phyloP scores from a whole-genome alignment of 2,113 vertebrate species.

The Trichomycterus rosablanca region DNA sequence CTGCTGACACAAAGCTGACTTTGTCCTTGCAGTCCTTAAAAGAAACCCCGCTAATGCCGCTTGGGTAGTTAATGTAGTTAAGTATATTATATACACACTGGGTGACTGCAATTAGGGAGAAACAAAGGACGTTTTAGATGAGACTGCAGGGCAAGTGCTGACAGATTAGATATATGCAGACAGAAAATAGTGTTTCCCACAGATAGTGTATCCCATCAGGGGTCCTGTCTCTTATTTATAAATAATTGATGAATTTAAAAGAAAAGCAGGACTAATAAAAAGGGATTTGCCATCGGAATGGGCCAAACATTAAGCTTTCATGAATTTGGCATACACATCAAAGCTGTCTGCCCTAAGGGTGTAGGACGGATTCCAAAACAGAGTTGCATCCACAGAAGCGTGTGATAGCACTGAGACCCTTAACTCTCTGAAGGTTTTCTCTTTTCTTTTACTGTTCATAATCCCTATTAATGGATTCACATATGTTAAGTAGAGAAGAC shows the following conservation, averaged over 20 bases:
- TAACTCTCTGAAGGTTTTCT: not conserved
- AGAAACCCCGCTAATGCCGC: not conserved
- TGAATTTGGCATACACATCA: slow-evolving; percentile 24
- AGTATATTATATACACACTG: slow-evolving; percentile 9
- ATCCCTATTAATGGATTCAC: too few relatives aligned
- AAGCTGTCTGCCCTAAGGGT: slow-evolving; percentile 17
- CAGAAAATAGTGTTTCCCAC: not conserved
- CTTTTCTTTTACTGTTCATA: too few relatives aligned
- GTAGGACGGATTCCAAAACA: too few relatives aligned
- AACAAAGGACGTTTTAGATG: not conserved
- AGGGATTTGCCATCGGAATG: not conserved
- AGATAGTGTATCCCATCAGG: not conserved
- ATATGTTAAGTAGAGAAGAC: too few relatives aligned
- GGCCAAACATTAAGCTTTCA: slow-evolving; percentile 5
- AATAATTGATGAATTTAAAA: not conserved
- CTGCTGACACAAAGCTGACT: not conserved
- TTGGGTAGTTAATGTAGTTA: not conserved
- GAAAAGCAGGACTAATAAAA: not conserved
- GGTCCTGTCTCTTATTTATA: not conserved
- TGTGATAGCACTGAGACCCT: not conserved
- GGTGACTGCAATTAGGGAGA: not conserved
- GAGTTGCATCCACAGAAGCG: too few relatives aligned
- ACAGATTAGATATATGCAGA: not conserved
- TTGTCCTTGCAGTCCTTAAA: not conserved
- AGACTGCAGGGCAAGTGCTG: slow-evolving; percentile 1